Percentiles rank a stretch among this genome's conserved stretches.
Evolutionary conservation across 2,888 invertebrate species (phyloP).

Genomic region (Acanthosoma haemorrhoidale): DNA sequence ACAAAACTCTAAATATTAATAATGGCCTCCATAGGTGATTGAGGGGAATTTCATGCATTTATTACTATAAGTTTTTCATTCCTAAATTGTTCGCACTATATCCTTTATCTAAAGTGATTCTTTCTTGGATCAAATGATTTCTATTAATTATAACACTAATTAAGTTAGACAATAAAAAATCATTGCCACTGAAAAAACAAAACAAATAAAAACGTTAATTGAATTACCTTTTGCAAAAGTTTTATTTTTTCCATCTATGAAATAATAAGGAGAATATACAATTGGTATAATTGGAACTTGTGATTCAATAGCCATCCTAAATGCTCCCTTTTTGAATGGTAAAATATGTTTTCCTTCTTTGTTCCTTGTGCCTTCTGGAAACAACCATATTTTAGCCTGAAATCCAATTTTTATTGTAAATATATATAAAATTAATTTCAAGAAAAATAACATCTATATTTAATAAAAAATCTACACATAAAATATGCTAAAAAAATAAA

Average conservation of each 20-base stretch:
- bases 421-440: too few species aligned
- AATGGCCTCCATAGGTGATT: not conserved
- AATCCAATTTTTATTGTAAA: too few species aligned
- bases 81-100: too few species aligned
- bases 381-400: conserved; percentile 83
- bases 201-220: not conserved
- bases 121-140: not conserved
- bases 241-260: conserved; percentile 66
- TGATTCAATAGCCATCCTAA: conserved; percentile 83
- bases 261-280: conserved; percentile 82
- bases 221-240: conserved; percentile 64
- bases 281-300: conserved; percentile 87
- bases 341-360: conserved; percentile 76
- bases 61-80: too few species aligned
- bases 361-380: conserved; percentile 86
- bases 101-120: not conserved
- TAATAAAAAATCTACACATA: too few species aligned
- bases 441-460: too few species aligned
- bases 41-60: too few species aligned
- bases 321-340: conserved; percentile 94
- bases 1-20: not conserved
- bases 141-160: not conserved
- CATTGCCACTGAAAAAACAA: not conserved
- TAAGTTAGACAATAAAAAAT: not conserved
- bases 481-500: too few species aligned